Base-by-base conservation (phyloP, 35 echinoderm and acorn worm species). In the Strongylocentrotus purpuratus region DNA sequence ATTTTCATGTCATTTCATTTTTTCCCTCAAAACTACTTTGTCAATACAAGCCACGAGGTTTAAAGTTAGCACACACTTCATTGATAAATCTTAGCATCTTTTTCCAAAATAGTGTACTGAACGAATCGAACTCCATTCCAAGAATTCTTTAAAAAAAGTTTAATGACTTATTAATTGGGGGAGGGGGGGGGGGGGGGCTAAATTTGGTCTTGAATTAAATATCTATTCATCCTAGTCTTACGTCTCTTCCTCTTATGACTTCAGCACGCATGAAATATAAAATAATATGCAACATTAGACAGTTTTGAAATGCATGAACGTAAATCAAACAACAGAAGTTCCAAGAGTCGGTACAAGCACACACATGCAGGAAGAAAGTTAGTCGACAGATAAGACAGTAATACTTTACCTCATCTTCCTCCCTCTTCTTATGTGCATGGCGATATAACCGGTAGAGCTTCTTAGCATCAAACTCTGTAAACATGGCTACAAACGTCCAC, bases 381-480 rank as follows among this genome's bases (percentile, higher is more conserved):
- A 46, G 5, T 7, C 15, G 10, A 33, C 9, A 17, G 33, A 32
- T 41, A 15, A 89, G 32, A 89, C 85, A 3, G 14, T 31, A 78
- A 7, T n/a, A 78, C 65, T n/a, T 93, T 46, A 93, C 91, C 91
- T 93, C 91, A 93, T 99, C 98, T 59, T 99, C 98, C 25, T 96
- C 96, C 65, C 97, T 94, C 90, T 99, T 99, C 94, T 95, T 97
- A 92, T 96, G 92, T 61, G 98, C 97, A 96, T 99, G 98, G 87
- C 96, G 96, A 85, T 98, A 99, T 50, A 99, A 87, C 78, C 95
- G 96, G 95, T 97, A 96, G 11, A 98, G 94, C 61, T 99, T 99
- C 94, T 99, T 99, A 14, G 98, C 98, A 95, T 99, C 98, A 95
- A 98, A 99, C 59, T 99, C 98, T 15, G 98, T 99, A 58, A 99